A percentile compares a stretch with the other conserved stretches of the same genome.
phyloP scores from a whole-genome alignment of 2,888 invertebrate genomes.

The Papilio demoleus region DNA sequence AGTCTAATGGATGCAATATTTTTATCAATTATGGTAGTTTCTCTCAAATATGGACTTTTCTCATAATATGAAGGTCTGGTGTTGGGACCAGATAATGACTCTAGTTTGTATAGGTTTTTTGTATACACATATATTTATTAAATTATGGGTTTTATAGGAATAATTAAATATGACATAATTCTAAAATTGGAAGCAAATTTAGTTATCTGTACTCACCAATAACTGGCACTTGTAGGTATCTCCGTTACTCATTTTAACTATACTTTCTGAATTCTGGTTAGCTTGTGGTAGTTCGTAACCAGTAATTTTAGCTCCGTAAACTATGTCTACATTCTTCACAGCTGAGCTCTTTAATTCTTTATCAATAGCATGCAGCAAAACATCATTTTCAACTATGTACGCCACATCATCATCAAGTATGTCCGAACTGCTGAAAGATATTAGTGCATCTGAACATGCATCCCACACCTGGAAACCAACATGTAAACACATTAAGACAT shows the following conservation, averaged over 20 bases:
- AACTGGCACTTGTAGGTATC: conserved; percentile 85
- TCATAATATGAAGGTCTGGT: too few relatives aligned
- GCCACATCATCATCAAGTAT: conserved; percentile 90
- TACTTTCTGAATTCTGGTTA: conserved; percentile 55
- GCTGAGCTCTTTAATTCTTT: conserved; percentile 78
- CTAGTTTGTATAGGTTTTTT: too few relatives aligned
- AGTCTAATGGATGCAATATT: too few relatives aligned
- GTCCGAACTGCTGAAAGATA: conserved; percentile 91
- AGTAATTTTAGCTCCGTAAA: conserved; percentile 87
- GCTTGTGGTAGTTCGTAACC: conserved; percentile 83
- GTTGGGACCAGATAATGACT: too few relatives aligned
- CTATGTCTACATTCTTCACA: conserved; percentile 85
- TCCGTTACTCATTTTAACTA: conserved; percentile 86
- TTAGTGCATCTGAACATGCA: conserved; percentile 93
- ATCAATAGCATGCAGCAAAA: conserved; percentile 90
- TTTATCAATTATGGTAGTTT: too few relatives aligned
- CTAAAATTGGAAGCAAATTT: too few relatives aligned
- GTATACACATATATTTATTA: too few relatives aligned
- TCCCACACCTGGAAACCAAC: conserved; percentile 92
- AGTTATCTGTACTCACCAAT: conserved; percentile 89
- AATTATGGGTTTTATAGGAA: too few relatives aligned
- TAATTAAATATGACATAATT: too few relatives aligned
- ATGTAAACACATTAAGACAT: background rate
- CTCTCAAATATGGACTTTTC: too few relatives aligned
- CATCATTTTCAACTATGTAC: conserved; percentile 97